Conservation (phyloP, 1,140 invertebrate species). For the Adelges cooleyi region DNA sequence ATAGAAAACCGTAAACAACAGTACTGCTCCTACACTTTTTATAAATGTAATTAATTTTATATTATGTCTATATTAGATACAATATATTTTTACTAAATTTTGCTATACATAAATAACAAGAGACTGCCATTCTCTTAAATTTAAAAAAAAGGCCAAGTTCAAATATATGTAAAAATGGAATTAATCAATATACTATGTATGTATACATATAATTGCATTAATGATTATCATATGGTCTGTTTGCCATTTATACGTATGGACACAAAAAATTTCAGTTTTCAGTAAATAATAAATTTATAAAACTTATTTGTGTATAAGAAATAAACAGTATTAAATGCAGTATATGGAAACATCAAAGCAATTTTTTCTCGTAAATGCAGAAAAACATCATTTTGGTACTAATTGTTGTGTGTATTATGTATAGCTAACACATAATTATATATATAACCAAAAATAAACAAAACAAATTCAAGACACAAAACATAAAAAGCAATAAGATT, state of each 20-base stretch:
- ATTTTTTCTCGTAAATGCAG: constrained; percentile 5
- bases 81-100: constrained; percentile 26
- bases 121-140: constrained; percentile 17
- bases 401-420: not conserved
- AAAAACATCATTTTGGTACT: constrained; percentile 16
- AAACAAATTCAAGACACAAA: constrained; percentile 24
- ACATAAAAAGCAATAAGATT: constrained; percentile 21
- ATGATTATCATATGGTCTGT: constrained; percentile 27
- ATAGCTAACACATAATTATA: constrained; percentile 6
- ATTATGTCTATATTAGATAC: constrained; percentile 16
- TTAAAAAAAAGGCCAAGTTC: constrained; percentile 11
- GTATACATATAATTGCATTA: constrained; percentile 19
- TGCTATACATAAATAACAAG: constrained; percentile 27
- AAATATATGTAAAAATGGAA: constrained; percentile 16
- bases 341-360: constrained; percentile 9
- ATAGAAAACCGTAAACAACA: no score
- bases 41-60: constrained; percentile 9
- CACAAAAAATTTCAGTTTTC: no score
- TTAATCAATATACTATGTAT: constrained; percentile 6
- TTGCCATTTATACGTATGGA: no score
- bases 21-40: not conserved
- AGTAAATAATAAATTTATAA: constrained; percentile 19
- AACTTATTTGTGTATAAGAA: constrained; percentile 12
- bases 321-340: constrained; percentile 22
- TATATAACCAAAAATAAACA: constrained; percentile 15